Percentiles rank a stretch among this genome's conserved stretches.
Conservation (phyloP, 2,888 invertebrate species). For the Oligia strigilis region DNA sequence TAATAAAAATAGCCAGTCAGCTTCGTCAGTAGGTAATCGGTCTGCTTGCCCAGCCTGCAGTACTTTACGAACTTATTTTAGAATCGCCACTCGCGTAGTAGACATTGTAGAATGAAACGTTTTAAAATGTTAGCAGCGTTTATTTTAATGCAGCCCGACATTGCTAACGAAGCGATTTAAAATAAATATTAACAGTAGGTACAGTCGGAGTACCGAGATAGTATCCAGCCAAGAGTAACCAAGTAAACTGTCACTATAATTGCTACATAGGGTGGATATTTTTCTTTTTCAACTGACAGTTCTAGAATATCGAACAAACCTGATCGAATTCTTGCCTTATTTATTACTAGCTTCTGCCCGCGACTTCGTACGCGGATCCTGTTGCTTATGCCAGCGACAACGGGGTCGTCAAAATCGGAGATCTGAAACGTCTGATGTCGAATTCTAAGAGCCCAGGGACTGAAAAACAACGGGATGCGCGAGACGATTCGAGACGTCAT, state of each 20-base stretch:
- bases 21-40: background rate
- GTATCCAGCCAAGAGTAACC: background rate
- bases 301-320: background rate
- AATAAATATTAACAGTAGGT: background rate
- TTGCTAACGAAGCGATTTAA: background rate
- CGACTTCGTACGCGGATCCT: no score
- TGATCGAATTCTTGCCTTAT: background rate
- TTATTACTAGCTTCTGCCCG: no score
- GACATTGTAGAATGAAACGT: constrained; percentile 3
- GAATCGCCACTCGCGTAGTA: background rate
- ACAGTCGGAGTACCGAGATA: background rate
- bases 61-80: constrained; percentile 13
- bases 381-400: no score
- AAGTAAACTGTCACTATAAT: background rate
- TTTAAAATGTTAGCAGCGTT: constrained; percentile 10
- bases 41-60: background rate
- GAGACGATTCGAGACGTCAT: no score
- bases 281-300: background rate
- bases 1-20: constrained; percentile 8
- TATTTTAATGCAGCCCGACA: constrained; percentile 5
- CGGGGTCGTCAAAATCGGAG: no score
- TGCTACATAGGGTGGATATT: background rate
- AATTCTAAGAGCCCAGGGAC: no score
- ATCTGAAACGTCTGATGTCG: no score
- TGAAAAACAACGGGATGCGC: no score